Percentiles rank a stretch among this genome's conserved stretches.
Conservation (phyloP, 1,140 invertebrate genomes). For the Bilobella aurantiaca region DNA sequence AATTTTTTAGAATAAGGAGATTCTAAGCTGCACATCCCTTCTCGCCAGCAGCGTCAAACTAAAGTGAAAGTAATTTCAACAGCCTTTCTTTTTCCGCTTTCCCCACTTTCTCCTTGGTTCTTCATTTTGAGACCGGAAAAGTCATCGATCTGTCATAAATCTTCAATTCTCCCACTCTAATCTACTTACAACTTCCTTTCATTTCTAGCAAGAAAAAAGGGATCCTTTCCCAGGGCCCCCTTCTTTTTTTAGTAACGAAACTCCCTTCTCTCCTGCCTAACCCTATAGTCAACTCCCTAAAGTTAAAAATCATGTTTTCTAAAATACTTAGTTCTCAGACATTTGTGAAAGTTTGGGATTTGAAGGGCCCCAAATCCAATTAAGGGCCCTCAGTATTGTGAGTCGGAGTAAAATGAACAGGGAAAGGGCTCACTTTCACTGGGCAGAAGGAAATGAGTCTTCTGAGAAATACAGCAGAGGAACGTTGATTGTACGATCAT, state of each 20-base stretch:
- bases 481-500: background rate
- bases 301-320: conserved; percentile 2
- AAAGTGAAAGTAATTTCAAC: too few species aligned
- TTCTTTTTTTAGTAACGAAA: too few species aligned
- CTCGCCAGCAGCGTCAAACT: too few species aligned
- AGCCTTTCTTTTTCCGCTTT: background rate
- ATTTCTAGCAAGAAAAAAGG: too few species aligned
- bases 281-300: background rate
- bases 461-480: background rate
- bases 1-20: too few species aligned
- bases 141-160: conserved; percentile 9
- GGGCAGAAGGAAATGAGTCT: background rate
- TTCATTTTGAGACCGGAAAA: background rate
- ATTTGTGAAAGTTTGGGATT: too few species aligned
- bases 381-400: background rate
- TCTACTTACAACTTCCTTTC: too few species aligned
- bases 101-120: too few species aligned
- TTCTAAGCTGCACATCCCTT: too few species aligned
- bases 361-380: conserved; percentile 2
- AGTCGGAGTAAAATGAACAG: too few species aligned
- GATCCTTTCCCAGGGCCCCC: too few species aligned
- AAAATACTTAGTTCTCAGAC: background rate
- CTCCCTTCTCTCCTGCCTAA: background rate
- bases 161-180: conserved; percentile 3
- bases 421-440: background rate